Conservation (phyloP, 2,113 vertebrate genomes). For the Cavia porcellus region DNA sequence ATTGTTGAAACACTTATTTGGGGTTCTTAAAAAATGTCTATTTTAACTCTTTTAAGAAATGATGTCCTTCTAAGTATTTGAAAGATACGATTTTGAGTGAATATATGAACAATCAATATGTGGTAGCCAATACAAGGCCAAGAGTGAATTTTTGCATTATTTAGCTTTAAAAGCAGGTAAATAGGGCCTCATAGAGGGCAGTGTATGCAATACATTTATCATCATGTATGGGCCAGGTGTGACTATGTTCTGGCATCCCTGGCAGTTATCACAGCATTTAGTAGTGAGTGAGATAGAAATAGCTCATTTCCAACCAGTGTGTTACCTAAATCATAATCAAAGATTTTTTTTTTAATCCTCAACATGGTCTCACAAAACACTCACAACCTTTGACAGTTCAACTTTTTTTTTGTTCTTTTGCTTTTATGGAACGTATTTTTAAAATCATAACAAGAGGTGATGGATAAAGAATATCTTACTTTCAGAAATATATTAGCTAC, state of each 20-base stretch:
- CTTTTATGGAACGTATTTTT: slow-evolving; percentile 5
- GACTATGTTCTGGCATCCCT: neutral
- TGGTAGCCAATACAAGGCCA: neutral
- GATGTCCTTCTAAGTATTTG: neutral
- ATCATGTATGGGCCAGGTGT: neutral
- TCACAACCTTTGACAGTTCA: neutral
- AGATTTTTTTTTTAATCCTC: neutral
- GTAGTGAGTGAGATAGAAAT: neutral
- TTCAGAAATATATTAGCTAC: neutral
- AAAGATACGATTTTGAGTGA: slow-evolving; percentile 3
- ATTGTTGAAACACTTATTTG: slow-evolving; percentile 1
- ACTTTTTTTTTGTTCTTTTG: slow-evolving; percentile 55
- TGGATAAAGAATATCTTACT: neutral
- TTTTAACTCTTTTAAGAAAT: slow-evolving; percentile 28
- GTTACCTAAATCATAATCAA: neutral
- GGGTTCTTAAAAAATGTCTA: slow-evolving; percentile 32
- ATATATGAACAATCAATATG: neutral
- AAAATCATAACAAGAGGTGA: neutral
- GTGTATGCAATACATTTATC: neutral
- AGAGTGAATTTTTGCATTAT: neutral
- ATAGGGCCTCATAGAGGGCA: neutral
- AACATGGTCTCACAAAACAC: neutral
- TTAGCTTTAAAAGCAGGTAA: neutral
- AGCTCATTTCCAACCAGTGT: neutral
- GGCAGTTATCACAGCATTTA: too few species aligned